Evolutionary conservation across 2,113 vertebrate species (phyloP), one percentile per base, ranked within the genome.

Genomic region (Propithecus coquereli): DNA sequence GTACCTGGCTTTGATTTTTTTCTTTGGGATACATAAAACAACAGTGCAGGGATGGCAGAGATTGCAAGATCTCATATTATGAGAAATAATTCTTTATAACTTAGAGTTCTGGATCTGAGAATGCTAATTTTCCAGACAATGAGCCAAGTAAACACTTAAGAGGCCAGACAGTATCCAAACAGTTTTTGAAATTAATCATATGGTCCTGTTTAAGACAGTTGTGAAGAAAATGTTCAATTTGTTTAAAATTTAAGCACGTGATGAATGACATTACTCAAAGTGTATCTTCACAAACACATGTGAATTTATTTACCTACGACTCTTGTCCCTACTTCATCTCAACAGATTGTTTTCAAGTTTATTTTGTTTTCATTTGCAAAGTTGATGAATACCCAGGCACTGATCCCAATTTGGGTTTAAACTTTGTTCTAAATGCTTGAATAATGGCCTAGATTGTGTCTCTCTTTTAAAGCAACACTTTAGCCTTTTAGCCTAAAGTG

Each of bases 351-450:
- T 95, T 87, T 81, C 37, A 17, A 71, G 85, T 97, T 90, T 90
- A 71, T 87, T 92, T 80, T 94, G 63, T 70, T 96, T 96, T 92
- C 30, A 14, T 84, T 95, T 87, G 73, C 45, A 43, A 77, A 85
- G 92, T 61, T 88, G 87, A 84, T 85, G 84, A 97, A 71, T 84
- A 68, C 65, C 45, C 85, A 92, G 90, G 92, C 92, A 94, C 83
- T 10, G 8, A 83, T 97, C 68, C 90, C 80, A 95, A 74, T 61
- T 87, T 54, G 85, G 94, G 57, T 65, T 97, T 97, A 76, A 97
- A 96, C 87, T 97, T 97, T 88, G 87, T 70, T 94, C 87, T 92
- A 85, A 92, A 88, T 94, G 40, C 80, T 77, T 94, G 90, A 94
- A 25, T 89, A 87, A 92, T 65, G 37, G 82, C 92, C 94, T 87